Evolutionary conservation across 2,113 vertebrate species (phyloP).

Genomic region (Connochaetes taurinus): DNA sequence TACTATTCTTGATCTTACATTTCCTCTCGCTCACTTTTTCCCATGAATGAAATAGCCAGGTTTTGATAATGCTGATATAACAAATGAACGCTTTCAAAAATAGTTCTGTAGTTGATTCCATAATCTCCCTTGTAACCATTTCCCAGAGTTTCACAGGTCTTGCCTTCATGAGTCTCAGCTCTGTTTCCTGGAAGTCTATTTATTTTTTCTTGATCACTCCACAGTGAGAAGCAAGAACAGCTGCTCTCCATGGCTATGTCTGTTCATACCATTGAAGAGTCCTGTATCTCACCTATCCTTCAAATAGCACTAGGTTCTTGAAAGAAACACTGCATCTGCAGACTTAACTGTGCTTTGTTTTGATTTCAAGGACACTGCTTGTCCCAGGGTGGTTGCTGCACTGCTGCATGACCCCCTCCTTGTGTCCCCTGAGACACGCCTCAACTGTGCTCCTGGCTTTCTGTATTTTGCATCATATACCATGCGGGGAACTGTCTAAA

Average conservation of each 20-base stretch:
- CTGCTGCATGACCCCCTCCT: neutral
- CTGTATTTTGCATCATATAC: neutral
- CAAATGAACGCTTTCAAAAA: neutral
- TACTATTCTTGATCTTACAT: neutral
- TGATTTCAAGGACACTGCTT: neutral
- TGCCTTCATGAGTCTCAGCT: neutral
- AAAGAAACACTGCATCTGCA: neutral
- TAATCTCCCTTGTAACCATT: neutral
- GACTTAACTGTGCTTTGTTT: neutral
- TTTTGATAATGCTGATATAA: neutral
- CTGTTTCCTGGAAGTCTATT: slow-evolving; percentile 5
- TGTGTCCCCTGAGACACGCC: neutral
- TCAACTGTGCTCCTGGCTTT: neutral
- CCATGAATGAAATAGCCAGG: neutral
- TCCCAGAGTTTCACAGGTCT: neutral
- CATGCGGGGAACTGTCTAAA: neutral
- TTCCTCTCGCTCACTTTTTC: neutral
- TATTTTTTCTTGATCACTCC: slow-evolving; percentile 42
- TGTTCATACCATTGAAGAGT: neutral
- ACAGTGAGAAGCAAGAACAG: slow-evolving; percentile 21
- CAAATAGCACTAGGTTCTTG: neutral
- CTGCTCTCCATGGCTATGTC: neutral
- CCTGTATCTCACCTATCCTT: neutral
- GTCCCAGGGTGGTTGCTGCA: neutral
- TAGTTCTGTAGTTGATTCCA: neutral